Conservation (phyloP, 2,888 invertebrate genomes). For the Tachystola acroxantha region DNA sequence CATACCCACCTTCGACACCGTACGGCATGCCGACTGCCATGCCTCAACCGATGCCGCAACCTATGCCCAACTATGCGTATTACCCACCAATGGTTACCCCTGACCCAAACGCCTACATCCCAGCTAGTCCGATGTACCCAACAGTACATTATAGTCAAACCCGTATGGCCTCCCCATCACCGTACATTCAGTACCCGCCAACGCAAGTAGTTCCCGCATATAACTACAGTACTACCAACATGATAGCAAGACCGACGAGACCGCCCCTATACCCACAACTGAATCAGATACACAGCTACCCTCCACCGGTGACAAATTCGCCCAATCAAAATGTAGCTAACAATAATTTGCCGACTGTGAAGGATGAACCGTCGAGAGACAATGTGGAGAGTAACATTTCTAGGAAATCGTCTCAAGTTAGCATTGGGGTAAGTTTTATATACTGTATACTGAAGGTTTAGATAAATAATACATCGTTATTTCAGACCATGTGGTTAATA, state of each 20-base stretch:
- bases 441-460: no score
- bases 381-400: conserved; percentile 40
- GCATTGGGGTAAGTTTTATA: conserved; percentile 18
- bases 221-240: conserved; percentile 62
- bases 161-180: conserved; percentile 52
- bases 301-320: conserved; percentile 13
- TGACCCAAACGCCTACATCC: conserved; percentile 36
- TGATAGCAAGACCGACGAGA: conserved; percentile 56
- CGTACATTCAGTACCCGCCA: conserved; percentile 45
- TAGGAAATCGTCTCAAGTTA: conserved; percentile 55
- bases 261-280: conserved; percentile 56
- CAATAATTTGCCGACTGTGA: conserved; percentile 29
- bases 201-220: conserved; percentile 32
- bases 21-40: conserved; percentile 57
- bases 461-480: no score
- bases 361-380: conserved; percentile 41
- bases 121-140: conserved; percentile 40
- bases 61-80: conserved; percentile 40
- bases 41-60: conserved; percentile 22
- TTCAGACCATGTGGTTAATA: no score
- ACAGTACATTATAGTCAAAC: conserved; percentile 59
- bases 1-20: conserved; percentile 46
- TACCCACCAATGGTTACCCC: conserved; percentile 33
- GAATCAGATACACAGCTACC: conserved; percentile 48
- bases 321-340: conserved; percentile 13